Evolutionary conservation across 2,888 invertebrate species (phyloP).

Genomic region (Pristionchus exspectatus): DNA sequence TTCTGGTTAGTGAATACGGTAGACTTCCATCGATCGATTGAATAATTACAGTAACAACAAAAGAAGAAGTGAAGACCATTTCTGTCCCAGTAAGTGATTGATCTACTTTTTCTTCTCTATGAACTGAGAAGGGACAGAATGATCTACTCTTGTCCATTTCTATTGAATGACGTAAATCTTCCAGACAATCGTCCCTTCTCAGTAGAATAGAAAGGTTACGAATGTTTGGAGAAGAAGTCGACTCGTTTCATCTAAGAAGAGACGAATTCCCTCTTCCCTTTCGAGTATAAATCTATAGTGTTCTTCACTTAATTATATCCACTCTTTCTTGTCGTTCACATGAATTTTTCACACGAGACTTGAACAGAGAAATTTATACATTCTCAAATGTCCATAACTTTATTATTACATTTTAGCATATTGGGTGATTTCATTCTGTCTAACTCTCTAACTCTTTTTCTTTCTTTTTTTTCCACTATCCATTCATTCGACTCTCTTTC

Average conservation of each 20-base stretch:
- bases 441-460: background rate
- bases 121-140: background rate
- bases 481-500: background rate
- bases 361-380: no score
- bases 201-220: conserved; percentile 26
- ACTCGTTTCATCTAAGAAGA: background rate
- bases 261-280: background rate
- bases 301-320: conserved; percentile 21
- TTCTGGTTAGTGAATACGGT: background rate
- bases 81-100: background rate
- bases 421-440: no score
- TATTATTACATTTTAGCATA: no score
- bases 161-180: background rate
- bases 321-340: no score
- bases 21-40: background rate
- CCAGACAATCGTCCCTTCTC: background rate
- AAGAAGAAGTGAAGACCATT: background rate
- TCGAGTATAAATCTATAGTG: conserved; percentile 14
- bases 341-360: no score
- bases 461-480: no score
- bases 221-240: background rate
- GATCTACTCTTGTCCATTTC: background rate
- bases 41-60: background rate
- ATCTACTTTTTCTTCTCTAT: background rate
- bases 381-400: no score